A percentile compares a stretch with the other conserved stretches of the same genome.
Evolutionary conservation across 2,888 invertebrate genomes (phyloP).

Genomic region (Plagodis pulveraria): DNA sequence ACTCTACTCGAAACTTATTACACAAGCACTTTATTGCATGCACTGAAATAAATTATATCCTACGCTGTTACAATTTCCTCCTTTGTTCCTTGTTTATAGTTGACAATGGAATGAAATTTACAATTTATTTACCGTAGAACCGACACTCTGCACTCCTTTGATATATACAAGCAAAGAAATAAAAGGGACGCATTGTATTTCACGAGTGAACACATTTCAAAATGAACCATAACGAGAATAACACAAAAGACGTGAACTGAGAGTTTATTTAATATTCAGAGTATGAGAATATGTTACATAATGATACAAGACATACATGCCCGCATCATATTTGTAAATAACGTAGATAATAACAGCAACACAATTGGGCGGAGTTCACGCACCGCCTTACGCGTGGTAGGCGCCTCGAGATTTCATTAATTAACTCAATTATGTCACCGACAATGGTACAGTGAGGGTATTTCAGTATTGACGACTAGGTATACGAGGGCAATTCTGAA

Average conservation of each 20-base stretch:
- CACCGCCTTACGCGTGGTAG: conserved; percentile 31
- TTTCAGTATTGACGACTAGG: conserved; percentile 10
- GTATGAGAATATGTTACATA: conserved; percentile 15
- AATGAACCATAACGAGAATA: background rate
- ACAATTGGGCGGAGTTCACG: conserved; percentile 58
- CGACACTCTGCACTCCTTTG: no score
- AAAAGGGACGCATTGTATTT: background rate
- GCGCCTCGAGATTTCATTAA: conserved; percentile 38
- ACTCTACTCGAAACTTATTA: conserved; percentile 14
- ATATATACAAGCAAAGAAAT: no score
- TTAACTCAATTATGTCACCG: conserved; percentile 40
- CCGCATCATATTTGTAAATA: conserved; percentile 52
- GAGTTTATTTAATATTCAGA: conserved; percentile 15
- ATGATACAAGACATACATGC: conserved; percentile 24
- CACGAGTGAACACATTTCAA: conserved; percentile 1
- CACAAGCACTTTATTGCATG: conserved; percentile 13
- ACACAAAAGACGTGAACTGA: background rate
- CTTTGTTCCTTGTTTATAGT: background rate
- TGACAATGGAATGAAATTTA: background rate
- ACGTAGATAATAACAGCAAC: conserved; percentile 54
- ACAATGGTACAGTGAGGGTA: conserved; percentile 14
- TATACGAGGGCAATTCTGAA: background rate
- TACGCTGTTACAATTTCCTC: conserved; percentile 1
- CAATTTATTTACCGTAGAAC: no score
- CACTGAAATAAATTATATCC: conserved; percentile 10